Percentiles rank a stretch among this genome's conserved stretches.
phyloP scores from a whole-genome alignment of 2,797 vertebrate species.

The Phataginus tricuspis region DNA sequence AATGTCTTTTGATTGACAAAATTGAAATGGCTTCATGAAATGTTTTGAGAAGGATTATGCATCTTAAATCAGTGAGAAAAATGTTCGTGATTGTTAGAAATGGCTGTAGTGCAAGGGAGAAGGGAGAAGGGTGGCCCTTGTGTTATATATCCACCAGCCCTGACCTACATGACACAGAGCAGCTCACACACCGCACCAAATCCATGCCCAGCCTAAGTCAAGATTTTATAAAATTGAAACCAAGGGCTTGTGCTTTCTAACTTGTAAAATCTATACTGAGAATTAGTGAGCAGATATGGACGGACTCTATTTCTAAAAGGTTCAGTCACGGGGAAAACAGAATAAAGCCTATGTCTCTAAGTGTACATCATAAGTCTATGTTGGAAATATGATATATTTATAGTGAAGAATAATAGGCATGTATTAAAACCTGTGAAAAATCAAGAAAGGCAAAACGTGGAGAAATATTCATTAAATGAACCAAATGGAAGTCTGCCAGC shows the following conservation, averaged over 20 bases:
- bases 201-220: background rate
- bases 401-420: background rate
- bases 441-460: background rate
- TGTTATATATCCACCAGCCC: background rate
- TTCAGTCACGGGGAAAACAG: background rate
- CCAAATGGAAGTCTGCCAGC: background rate
- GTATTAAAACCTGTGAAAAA: background rate
- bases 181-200: background rate
- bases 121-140: background rate
- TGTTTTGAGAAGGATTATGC: background rate
- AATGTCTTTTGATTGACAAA: background rate
- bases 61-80: background rate
- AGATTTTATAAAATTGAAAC: background rate
- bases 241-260: background rate
- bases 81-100: background rate
- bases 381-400: background rate
- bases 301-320: background rate
- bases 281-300: background rate
- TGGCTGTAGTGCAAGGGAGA: background rate
- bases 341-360: background rate
- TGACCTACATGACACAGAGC: background rate
- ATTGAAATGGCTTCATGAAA: background rate
- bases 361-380: background rate
- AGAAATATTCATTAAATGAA: background rate
- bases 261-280: background rate